These are phyloP conservation scores for Xyliphius kryptos DNA, from an alignment of 2,113 vertebrate genomes.

Conservation along the genomic window DNA sequence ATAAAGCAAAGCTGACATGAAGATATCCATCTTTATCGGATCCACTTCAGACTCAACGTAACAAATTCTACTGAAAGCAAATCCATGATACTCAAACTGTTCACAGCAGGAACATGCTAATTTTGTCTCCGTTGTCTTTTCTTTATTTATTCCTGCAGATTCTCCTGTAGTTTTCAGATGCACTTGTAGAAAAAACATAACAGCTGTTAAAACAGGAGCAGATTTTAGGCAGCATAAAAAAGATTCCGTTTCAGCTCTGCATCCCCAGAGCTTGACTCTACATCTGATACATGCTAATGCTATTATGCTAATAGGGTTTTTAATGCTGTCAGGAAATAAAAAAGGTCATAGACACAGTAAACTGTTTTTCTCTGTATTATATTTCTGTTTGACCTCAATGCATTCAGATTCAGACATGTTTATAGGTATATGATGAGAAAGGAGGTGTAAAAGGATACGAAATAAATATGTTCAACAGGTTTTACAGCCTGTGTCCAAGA, in stretches of 20 bases:
- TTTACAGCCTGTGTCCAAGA: not conserved
- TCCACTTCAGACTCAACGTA: constrained; percentile 16
- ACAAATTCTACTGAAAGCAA: constrained; percentile 39
- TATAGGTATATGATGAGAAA: no score
- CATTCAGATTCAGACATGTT: constrained; percentile 24
- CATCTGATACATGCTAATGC: constrained; percentile 52
- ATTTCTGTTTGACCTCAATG: constrained; percentile 46
- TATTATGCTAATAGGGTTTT: constrained; percentile 33
- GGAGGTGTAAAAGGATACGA: not conserved
- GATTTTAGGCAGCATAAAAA: constrained; percentile 23
- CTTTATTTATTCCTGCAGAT: constrained; percentile 36
- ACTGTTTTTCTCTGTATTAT: constrained; percentile 47
- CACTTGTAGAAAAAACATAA: constrained; percentile 20
- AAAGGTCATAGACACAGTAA: constrained; percentile 45
- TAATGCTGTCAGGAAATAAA: constrained; percentile 32
- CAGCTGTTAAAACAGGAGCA: constrained; percentile 28
- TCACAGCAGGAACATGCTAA: constrained; percentile 34
- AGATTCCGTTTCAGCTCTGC: constrained; percentile 43
- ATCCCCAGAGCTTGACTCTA: constrained; percentile 47
- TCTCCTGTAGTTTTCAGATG: constrained; percentile 38
- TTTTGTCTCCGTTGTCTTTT: constrained; percentile 32
- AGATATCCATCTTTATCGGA: constrained; percentile 15
- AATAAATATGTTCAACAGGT: not conserved
- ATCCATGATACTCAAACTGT: constrained; percentile 25
- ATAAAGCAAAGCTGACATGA: constrained; percentile 4